Conservation (phyloP, 2,888 invertebrate genomes). For the Noctua janthina region DNA sequence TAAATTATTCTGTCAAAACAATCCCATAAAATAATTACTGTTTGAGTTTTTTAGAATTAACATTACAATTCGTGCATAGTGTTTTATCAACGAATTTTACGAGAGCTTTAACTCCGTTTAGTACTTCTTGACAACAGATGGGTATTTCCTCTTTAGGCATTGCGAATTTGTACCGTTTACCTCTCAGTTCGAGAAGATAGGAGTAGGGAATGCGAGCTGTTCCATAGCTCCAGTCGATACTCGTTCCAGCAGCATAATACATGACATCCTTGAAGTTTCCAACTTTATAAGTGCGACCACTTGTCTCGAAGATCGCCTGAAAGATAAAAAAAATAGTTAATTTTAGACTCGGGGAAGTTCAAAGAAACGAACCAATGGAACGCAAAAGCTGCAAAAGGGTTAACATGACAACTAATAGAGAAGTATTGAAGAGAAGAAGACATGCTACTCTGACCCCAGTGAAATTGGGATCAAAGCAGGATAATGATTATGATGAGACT, state of each 20-base stretch:
- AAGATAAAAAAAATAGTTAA: slow-evolving; percentile 42
- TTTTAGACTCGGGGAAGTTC: not conserved
- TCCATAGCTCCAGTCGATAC: slow-evolving; percentile 88
- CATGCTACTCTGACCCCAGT: not conserved
- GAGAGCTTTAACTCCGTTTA: slow-evolving; percentile 81
- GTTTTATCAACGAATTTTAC: slow-evolving; percentile 80
- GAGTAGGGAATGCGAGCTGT: slow-evolving; percentile 85
- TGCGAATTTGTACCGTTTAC: slow-evolving; percentile 81
- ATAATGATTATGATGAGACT: not conserved
- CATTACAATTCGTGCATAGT: slow-evolving; percentile 77
- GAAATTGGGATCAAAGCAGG: not conserved
- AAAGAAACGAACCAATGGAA: not conserved
- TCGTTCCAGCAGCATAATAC: slow-evolving; percentile 86
- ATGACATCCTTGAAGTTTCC: slow-evolving; percentile 87
- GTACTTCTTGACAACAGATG: slow-evolving; percentile 81
- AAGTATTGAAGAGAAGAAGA: not conserved
- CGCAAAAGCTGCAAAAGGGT: not conserved
- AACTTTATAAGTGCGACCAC: slow-evolving; percentile 85
- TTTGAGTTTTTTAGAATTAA: slow-evolving; percentile 67
- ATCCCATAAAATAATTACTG: slow-evolving; percentile 25
- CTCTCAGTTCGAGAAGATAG: slow-evolving; percentile 84
- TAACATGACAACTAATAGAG: not conserved
- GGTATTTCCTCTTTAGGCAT: slow-evolving; percentile 82
- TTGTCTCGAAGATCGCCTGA: slow-evolving; percentile 85
- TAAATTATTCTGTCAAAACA: not conserved